Evolutionary conservation across 2,888 invertebrate genomes (phyloP).

Genomic region (Tineola bisselliella): DNA sequence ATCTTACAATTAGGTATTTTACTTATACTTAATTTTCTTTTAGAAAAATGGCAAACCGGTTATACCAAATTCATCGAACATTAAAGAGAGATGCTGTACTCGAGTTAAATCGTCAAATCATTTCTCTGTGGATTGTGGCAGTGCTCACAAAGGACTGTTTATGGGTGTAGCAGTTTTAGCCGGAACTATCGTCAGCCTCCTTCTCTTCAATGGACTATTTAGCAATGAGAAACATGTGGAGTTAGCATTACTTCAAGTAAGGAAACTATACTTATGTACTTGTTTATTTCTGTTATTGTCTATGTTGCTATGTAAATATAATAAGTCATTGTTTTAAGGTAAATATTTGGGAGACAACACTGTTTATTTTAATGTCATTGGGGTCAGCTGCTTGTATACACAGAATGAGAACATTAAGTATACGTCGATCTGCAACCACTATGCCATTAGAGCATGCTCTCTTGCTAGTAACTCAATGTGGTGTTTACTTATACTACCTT

Average conservation of each 20-base stretch:
- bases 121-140: conserved; percentile 78
- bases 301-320: too few relatives aligned
- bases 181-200: conserved; percentile 74
- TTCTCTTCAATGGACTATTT: conserved; percentile 76
- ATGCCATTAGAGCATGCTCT: conserved; percentile 75
- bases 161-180: conserved; percentile 73
- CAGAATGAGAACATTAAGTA: conserved; percentile 44
- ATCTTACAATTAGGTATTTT: too few relatives aligned
- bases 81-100: conserved; percentile 33
- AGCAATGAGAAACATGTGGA: conserved; percentile 59
- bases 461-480: conserved; percentile 80
- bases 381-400: conserved; percentile 52
- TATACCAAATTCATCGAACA: conserved; percentile 15
- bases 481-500: conserved; percentile 80
- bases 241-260: conserved; percentile 71
- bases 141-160: conserved; percentile 76
- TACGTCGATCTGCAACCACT: conserved; percentile 37
- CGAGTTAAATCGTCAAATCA: conserved; percentile 56
- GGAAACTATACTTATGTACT: too few relatives aligned
- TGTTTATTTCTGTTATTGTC: too few relatives aligned
- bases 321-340: conserved; percentile 45
- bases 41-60: conserved; percentile 11
- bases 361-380: conserved; percentile 50
- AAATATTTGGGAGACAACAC: conserved; percentile 64
- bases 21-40: not conserved